phyloP scores from a whole-genome alignment of 2,113 vertebrate species.

The Phrynocephalus versicolor region DNA sequence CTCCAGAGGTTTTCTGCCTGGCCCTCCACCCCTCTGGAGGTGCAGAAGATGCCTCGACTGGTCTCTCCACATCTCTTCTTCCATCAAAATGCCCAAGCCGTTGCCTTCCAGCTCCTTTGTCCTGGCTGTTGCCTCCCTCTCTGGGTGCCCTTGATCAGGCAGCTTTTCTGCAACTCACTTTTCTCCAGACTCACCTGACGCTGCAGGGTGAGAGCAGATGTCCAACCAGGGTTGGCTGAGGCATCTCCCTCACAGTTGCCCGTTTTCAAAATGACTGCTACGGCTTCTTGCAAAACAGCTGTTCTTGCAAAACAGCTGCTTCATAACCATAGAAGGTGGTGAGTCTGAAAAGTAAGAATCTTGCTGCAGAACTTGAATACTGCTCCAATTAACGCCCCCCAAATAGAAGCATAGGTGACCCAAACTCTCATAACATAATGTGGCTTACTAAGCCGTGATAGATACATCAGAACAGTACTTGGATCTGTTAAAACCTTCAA shows the following conservation, averaged over 20 bases:
- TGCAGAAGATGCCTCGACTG: too few species aligned
- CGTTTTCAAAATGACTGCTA: neutral
- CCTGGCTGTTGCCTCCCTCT: too few species aligned
- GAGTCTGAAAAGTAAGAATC: neutral
- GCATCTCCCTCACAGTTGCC: neutral
- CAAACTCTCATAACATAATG: neutral
- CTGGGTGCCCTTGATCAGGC: too few species aligned
- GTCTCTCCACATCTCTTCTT: too few species aligned
- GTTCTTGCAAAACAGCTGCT: neutral
- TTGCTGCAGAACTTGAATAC: neutral
- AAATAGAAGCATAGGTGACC: neutral
- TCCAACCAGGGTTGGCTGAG: too few species aligned
- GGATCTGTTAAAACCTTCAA: neutral
- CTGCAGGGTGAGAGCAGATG: too few species aligned
- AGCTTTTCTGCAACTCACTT: too few species aligned
- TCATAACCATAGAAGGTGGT: neutral
- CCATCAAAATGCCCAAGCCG: too few species aligned
- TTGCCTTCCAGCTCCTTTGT: too few species aligned
- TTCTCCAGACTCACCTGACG: too few species aligned
- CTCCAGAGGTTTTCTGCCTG: too few species aligned
- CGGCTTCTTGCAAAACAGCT: neutral
- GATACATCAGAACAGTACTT: neutral
- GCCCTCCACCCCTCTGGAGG: too few species aligned
- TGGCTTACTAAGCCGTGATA: neutral
- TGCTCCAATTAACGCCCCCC: neutral